Conservation (phyloP, 2,797 vertebrate genomes). For the Ispidina picta region DNA sequence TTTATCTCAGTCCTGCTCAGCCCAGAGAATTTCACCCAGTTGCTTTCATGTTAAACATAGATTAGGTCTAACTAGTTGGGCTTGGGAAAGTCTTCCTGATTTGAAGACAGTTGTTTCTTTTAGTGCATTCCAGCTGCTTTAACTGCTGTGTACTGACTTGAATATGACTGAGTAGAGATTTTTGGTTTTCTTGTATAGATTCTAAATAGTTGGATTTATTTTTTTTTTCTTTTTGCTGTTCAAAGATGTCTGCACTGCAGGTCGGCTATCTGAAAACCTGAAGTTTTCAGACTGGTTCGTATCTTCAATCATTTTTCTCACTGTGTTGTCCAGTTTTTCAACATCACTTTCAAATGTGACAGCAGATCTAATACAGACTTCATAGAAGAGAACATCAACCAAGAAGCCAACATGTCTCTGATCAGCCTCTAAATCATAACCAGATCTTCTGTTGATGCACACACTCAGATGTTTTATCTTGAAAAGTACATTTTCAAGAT, state of each 20-base stretch:
- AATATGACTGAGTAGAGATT: rapidly evolving
- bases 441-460: background rate
- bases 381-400: background rate
- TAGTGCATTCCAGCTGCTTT: background rate
- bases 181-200: background rate
- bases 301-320: background rate
- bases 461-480: background rate
- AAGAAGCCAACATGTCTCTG: background rate
- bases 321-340: background rate
- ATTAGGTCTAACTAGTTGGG: background rate
- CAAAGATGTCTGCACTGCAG: background rate
- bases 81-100: background rate
- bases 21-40: rapidly evolving
- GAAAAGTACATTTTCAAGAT: background rate
- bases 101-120: rapidly evolving
- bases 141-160: too few species aligned
- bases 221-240: background rate
- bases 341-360: background rate
- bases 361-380: background rate
- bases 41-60: background rate
- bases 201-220: background rate
- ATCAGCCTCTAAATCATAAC: background rate
- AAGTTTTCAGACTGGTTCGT: background rate
- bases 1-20: background rate
- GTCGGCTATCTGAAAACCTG: background rate